These are phyloP conservation scores for Oreochromis grahami DNA, from an alignment of 2,797 vertebrate genomes.

Conservation along the genomic window DNA sequence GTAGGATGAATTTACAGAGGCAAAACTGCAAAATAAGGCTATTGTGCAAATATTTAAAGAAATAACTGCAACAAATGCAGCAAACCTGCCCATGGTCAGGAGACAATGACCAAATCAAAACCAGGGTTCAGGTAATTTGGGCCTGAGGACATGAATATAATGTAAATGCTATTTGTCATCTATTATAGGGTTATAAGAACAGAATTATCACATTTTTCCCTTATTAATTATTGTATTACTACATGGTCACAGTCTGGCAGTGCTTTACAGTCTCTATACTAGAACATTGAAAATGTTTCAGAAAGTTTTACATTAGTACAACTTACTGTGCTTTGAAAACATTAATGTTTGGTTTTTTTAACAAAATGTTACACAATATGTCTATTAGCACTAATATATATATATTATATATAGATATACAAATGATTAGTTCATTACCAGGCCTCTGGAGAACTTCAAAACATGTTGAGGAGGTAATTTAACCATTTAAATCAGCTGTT, in stretches of 20 bases:
- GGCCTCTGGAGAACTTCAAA: no score
- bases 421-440: no score
- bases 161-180: not conserved
- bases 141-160: not conserved
- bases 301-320: not conserved
- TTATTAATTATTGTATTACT: not conserved
- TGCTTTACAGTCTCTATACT: not conserved
- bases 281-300: not conserved
- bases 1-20: not conserved
- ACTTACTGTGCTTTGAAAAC: not conserved
- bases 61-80: not conserved
- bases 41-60: fast-evolving
- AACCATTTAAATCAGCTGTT: no score
- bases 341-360: no score
- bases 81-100: fast-evolving
- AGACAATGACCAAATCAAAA: not conserved
- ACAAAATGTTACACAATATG: no score
- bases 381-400: no score
- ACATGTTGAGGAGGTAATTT: no score
- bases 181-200: not conserved
- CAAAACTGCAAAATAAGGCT: not conserved
- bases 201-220: not conserved
- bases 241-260: not conserved
- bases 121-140: not conserved
- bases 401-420: no score